Conservation (phyloP, 2,888 invertebrate species). For the Dendrolimus pini region DNA sequence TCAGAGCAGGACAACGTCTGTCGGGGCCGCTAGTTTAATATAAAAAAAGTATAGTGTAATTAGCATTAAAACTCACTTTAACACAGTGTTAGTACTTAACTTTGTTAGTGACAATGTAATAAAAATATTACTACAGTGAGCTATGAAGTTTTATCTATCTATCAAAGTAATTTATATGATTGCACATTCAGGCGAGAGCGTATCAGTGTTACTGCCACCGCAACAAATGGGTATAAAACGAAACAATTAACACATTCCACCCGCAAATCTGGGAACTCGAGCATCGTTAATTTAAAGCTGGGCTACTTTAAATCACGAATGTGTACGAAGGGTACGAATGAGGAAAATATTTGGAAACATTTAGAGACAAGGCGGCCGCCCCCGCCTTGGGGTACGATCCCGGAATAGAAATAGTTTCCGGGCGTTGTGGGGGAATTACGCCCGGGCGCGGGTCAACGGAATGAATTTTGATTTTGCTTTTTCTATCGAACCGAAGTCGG, state of each 20-base stretch:
- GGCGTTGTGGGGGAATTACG: conserved; percentile 49
- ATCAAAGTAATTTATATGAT: no score
- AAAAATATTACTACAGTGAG: no score
- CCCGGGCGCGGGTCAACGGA: conserved; percentile 51
- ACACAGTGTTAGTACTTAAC: no score
- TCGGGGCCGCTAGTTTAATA: no score
- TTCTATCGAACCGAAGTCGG: conserved; percentile 44
- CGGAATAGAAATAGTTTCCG: conserved; percentile 69
- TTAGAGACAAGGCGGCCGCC: conserved; percentile 37
- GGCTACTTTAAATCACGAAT: conserved; percentile 43
- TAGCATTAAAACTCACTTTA: no score
- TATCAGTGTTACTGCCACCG: conserved; percentile 31
- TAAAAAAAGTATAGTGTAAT: no score
- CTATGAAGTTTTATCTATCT: no score
- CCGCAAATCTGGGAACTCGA: conserved; percentile 33
- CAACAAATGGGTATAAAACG: conserved; percentile 23
- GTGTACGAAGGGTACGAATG: conserved; percentile 21
- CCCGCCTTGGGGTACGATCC: conserved; percentile 46
- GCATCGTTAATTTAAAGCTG: conserved; percentile 33
- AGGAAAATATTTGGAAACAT: conserved; percentile 42
- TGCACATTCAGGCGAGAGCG: background rate
- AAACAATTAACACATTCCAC: conserved; percentile 49
- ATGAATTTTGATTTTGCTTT: conserved; percentile 70
- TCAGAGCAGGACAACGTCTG: no score
- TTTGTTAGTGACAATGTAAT: no score